Conservation (phyloP, 2,797 vertebrate species). For the Chromobotia macracanthus region DNA sequence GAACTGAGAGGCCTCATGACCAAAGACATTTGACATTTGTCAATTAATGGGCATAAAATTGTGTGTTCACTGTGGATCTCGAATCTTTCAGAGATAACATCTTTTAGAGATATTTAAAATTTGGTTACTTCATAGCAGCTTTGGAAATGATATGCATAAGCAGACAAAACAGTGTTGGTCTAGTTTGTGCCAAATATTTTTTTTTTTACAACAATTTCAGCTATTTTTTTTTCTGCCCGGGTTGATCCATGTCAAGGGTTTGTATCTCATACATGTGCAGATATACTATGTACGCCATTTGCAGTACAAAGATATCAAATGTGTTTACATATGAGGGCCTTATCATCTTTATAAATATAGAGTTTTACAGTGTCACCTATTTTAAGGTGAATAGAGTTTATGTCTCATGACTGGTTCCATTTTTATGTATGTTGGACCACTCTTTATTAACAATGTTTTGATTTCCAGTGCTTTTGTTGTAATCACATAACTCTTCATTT, state of each 20-base stretch:
- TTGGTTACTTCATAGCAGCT: neutral
- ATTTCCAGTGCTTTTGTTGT: slow-evolving; percentile 37
- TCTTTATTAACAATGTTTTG: slow-evolving; percentile 48
- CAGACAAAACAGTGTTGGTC: slow-evolving; percentile 9
- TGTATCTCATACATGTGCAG: slow-evolving; percentile 32
- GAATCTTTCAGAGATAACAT: neutral
- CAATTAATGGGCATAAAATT: neutral
- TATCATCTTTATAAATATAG: slow-evolving; percentile 47
- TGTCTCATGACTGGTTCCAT: slow-evolving; percentile 40
- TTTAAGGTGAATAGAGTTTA: slow-evolving; percentile 52
- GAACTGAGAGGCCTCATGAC: slow-evolving; percentile 37
- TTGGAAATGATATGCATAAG: slow-evolving; percentile 26
- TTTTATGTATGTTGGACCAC: slow-evolving; percentile 54
- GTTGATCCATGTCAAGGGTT: slow-evolving; percentile 23
- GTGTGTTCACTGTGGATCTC: slow-evolving; percentile 1
- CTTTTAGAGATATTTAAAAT: neutral
- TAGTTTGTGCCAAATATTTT: slow-evolving; percentile 49
- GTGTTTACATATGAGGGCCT: slow-evolving; percentile 62
- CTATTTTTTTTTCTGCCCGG: neutral
- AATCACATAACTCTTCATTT: slow-evolving; percentile 42
- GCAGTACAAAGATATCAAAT: slow-evolving; percentile 57
- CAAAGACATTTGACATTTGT: slow-evolving; percentile 48
- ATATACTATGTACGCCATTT: slow-evolving; percentile 45
- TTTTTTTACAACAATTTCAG: neutral
- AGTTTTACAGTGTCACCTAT: slow-evolving; percentile 52